A percentile compares a stretch with the other conserved stretches of the same genome.
phyloP scores from a whole-genome alignment of 2,888 invertebrate species.

The Cryptocephalus primarius region DNA sequence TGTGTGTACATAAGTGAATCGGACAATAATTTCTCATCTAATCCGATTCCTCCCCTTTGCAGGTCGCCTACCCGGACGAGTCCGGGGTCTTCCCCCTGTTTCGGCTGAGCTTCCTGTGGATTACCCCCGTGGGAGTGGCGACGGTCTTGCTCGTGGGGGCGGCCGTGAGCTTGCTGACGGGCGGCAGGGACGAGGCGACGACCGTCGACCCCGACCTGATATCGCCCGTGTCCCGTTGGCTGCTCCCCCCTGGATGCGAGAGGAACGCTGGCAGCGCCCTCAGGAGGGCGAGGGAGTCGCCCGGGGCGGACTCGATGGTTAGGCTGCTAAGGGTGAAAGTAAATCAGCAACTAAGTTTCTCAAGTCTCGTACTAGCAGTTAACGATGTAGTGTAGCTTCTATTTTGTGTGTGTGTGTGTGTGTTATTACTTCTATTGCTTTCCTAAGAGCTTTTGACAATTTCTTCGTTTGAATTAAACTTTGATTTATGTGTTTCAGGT shows the following conservation, averaged over 20 bases:
- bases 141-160: slow-evolving; percentile 59
- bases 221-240: slow-evolving; percentile 49
- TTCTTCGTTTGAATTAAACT: too few relatives aligned
- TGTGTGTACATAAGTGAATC: too few relatives aligned
- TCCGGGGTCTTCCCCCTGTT: slow-evolving; percentile 59
- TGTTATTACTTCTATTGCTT: too few relatives aligned
- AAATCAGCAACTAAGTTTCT: too few relatives aligned
- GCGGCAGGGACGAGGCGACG: slow-evolving; percentile 41
- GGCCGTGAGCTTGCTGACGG: slow-evolving; percentile 49
- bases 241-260: slow-evolving; percentile 23
- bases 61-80: slow-evolving; percentile 32
- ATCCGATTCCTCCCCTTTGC: slow-evolving; percentile 1
- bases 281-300: slow-evolving; percentile 11
- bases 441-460: too few relatives aligned
- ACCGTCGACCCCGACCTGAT: slow-evolving; percentile 47
- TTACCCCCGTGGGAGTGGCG: slow-evolving; percentile 59
- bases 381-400: too few relatives aligned
- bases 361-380: too few relatives aligned
- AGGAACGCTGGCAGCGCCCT: slow-evolving; percentile 22
- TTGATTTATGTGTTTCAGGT: too few relatives aligned
- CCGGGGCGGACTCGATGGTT: slow-evolving; percentile 16
- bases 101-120: slow-evolving; percentile 73
- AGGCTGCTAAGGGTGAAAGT: neutral
- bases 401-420: too few relatives aligned
- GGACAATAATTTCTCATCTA: neutral